Evolutionary conservation across 1,140 invertebrate species (phyloP).

Genomic region (Palaemon carinicauda): DNA sequence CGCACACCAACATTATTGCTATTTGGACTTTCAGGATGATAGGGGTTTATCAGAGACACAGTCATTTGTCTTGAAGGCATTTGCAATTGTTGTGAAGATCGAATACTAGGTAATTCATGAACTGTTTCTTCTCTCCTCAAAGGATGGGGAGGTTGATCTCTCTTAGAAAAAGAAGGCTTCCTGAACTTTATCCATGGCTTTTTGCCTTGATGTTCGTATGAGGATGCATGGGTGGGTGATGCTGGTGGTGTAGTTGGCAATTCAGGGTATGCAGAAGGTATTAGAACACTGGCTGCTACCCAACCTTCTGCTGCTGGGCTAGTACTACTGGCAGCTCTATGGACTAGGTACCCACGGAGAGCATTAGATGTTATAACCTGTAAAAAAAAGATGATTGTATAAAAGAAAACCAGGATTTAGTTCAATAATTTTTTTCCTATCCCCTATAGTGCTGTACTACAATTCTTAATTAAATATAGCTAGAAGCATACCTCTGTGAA

Average conservation of each 20-base stretch:
- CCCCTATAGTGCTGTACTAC: too few species aligned
- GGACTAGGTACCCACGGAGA: slow-evolving; percentile 64
- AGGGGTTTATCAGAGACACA: slow-evolving; percentile 47
- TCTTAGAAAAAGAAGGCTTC: slow-evolving; percentile 54
- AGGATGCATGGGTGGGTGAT: slow-evolving; percentile 11
- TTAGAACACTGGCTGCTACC: slow-evolving; percentile 73
- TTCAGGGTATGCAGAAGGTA: slow-evolving; percentile 50
- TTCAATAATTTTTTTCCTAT: too few species aligned
- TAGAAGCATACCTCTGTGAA: too few species aligned
- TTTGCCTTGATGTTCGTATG: slow-evolving; percentile 64
- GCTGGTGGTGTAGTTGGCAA: slow-evolving; percentile 24
- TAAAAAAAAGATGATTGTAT: neutral
- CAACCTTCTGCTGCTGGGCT: slow-evolving; percentile 70
- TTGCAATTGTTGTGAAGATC: neutral
- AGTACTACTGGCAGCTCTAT: slow-evolving; percentile 64
- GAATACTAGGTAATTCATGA: slow-evolving; percentile 10
- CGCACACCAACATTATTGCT: neutral
- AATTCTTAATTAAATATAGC: too few species aligned
- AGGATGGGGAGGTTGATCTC: slow-evolving; percentile 5
- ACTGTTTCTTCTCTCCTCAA: slow-evolving; percentile 37
- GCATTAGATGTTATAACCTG: slow-evolving; percentile 62
- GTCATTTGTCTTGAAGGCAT: slow-evolving; percentile 41
- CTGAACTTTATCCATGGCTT: slow-evolving; percentile 55
- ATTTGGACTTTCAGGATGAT: slow-evolving; percentile 26
- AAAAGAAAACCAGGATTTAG: neutral